These are phyloP conservation scores for Hoplodrina ambigua DNA, from an alignment of 2,888 invertebrate genomes.

Conservation along the genomic window DNA sequence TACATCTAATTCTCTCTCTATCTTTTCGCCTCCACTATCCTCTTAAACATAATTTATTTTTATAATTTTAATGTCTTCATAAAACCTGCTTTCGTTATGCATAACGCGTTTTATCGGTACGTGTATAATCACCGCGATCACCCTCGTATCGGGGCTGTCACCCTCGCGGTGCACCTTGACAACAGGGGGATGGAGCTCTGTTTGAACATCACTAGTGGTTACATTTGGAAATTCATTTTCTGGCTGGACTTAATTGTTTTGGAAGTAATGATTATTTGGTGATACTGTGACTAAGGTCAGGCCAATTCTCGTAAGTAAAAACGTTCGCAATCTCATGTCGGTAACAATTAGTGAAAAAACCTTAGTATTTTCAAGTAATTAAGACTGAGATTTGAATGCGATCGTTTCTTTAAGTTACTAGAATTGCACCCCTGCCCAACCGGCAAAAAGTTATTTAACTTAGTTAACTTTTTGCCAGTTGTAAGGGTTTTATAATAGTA, in stretches of 20 bases:
- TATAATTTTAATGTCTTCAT: not conserved
- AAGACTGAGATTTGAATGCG: too few species aligned
- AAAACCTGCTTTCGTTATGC: constrained; percentile 41
- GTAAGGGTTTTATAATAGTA: too few species aligned
- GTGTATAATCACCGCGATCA: constrained; percentile 78
- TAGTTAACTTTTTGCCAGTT: too few species aligned
- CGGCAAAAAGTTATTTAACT: too few species aligned
- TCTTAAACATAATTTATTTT: not conserved
- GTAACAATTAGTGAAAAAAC: too few species aligned
- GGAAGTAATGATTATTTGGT: constrained; percentile 17
- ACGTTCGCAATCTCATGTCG: too few species aligned
- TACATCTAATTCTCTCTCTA: too few species aligned
- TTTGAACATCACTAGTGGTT: constrained; percentile 50
- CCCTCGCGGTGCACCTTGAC: constrained; percentile 53
- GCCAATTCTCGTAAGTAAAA: too few species aligned
- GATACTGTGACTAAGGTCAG: not conserved
- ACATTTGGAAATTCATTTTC: constrained; percentile 53
- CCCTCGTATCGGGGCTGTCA: constrained; percentile 66
- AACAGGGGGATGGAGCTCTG: constrained; percentile 25
- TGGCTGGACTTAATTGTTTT: constrained; percentile 45
- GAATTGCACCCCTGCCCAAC: too few species aligned
- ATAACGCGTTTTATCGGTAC: constrained; percentile 65
- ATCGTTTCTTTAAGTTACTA: too few species aligned
- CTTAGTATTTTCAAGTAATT: too few species aligned
- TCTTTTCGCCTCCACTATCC: too few species aligned